Evolutionary conservation across 2,113 vertebrate genomes (phyloP).

Genomic region (Pelecanus crispus): DNA sequence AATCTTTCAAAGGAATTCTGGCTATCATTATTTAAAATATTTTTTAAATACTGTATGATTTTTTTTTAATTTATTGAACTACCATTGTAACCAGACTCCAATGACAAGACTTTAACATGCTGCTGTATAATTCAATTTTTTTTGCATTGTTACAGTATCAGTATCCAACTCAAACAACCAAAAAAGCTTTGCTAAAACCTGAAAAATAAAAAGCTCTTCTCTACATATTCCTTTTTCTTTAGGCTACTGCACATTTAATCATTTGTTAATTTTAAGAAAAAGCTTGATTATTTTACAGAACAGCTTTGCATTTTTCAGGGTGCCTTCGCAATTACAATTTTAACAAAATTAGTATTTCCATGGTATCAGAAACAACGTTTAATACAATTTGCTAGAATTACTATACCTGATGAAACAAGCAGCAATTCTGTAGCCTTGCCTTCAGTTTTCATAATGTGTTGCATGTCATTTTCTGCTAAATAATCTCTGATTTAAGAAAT

Average conservation of each 20-base stretch:
- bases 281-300: neutral
- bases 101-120: neutral
- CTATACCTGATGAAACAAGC: slow-evolving; percentile 58
- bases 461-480: neutral
- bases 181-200: neutral
- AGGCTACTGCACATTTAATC: neutral
- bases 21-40: neutral
- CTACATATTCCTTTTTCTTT: neutral
- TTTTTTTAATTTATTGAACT: neutral
- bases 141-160: neutral
- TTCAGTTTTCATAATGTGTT: neutral
- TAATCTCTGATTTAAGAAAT: slow-evolving; percentile 16
- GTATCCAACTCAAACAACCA: neutral
- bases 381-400: slow-evolving; percentile 30
- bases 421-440: slow-evolving; percentile 36
- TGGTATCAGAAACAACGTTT: neutral
- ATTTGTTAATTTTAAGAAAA: neutral
- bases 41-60: neutral
- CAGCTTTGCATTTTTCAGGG: neutral
- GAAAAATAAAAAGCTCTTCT: neutral
- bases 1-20: neutral
- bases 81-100: neutral
- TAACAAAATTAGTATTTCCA: slow-evolving; percentile 8
- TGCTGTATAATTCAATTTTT: neutral
- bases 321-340: neutral